phyloP scores from a whole-genome alignment of 2,888 invertebrate genomes.

The Cosmopolites sordidus region DNA sequence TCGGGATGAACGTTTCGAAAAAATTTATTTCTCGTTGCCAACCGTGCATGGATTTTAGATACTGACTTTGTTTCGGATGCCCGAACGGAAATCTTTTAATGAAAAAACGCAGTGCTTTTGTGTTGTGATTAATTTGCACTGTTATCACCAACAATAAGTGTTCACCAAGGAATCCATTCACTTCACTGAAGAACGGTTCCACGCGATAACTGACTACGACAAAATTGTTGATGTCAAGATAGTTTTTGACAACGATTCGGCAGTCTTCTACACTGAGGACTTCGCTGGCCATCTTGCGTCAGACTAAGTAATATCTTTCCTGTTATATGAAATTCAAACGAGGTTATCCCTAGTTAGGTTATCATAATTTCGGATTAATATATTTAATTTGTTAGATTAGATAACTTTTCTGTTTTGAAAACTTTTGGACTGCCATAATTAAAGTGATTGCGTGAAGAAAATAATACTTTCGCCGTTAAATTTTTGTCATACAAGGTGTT shows the following conservation, averaged over 20 bases:
- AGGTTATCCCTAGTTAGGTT: background rate
- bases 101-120: slow-evolving; percentile 22
- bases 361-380: too few species aligned
- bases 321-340: background rate
- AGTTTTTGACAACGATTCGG: slow-evolving; percentile 13
- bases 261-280: slow-evolving; percentile 14
- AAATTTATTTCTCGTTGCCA: slow-evolving; percentile 24
- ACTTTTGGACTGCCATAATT: too few species aligned
- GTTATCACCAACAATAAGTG: slow-evolving; percentile 18
- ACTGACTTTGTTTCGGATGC: slow-evolving; percentile 19
- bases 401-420: too few species aligned
- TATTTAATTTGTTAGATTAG: too few species aligned
- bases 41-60: slow-evolving; percentile 15
- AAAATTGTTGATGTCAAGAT: slow-evolving; percentile 8
- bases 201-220: slow-evolving; percentile 5
- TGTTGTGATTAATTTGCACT: slow-evolving; percentile 4
- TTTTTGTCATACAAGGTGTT: too few species aligned
- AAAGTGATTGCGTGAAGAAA: too few species aligned
- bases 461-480: too few species aligned
- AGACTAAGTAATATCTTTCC: background rate
- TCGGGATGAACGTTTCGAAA: slow-evolving; percentile 13
- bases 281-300: slow-evolving; percentile 8
- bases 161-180: slow-evolving; percentile 25
- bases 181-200: slow-evolving; percentile 19
- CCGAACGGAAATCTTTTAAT: slow-evolving; percentile 20